A percentile compares a stretch with the other conserved stretches of the same genome.
phyloP scores from a whole-genome alignment of 2,888 invertebrate species.

The Parthenolecanium corni region DNA sequence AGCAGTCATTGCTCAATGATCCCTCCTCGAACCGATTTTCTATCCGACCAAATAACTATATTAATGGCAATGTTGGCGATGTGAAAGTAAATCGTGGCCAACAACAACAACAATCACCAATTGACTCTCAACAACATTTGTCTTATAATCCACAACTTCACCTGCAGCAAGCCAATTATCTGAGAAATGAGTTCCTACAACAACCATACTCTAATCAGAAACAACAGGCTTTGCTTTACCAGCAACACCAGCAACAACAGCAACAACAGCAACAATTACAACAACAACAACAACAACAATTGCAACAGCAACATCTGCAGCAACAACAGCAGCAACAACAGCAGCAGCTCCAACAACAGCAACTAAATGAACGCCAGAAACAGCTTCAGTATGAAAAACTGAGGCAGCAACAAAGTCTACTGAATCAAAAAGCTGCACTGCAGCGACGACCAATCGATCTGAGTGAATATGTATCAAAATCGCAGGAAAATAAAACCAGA shows the following conservation, averaged over 20 bases:
- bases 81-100: constrained; percentile 19
- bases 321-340: constrained; percentile 33
- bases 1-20: background rate
- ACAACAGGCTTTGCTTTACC: constrained; percentile 29
- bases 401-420: constrained; percentile 1
- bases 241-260: constrained; percentile 23
- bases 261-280: constrained; percentile 30
- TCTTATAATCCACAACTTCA: constrained; percentile 6
- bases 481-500: background rate
- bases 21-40: background rate
- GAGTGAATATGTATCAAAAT: background rate
- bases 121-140: background rate
- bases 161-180: background rate
- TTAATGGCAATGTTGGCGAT: background rate
- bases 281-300: constrained; percentile 35
- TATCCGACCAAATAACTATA: constrained; percentile 23
- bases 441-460: background rate
- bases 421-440: constrained; percentile 21
- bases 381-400: constrained; percentile 7
- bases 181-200: background rate
- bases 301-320: constrained; percentile 39
- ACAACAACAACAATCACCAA: constrained; percentile 13
- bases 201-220: constrained; percentile 21
- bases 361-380: constrained; percentile 15
- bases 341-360: constrained; percentile 32